These are phyloP conservation scores for Drosophila prostipennis DNA, from an alignment of 2,888 invertebrate species.

Conservation along the genomic window DNA sequence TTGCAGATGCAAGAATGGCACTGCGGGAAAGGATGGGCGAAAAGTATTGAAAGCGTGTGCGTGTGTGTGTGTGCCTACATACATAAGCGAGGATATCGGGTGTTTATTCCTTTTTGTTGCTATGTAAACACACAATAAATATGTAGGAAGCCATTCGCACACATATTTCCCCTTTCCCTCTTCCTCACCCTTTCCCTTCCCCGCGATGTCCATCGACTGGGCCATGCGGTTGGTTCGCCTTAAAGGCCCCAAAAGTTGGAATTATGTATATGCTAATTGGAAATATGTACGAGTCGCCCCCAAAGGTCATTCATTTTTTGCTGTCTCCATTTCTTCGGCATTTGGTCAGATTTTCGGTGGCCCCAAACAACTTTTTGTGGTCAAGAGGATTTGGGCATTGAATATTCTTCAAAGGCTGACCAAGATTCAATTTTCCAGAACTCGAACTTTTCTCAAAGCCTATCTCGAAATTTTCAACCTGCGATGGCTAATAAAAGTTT, in stretches of 20 bases:
- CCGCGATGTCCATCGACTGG: slow-evolving; percentile 11
- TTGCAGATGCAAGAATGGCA: slow-evolving; percentile 61
- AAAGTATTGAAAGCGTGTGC: slow-evolving; percentile 16
- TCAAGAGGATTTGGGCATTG: slow-evolving; percentile 17
- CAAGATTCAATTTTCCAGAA: slow-evolving; percentile 1
- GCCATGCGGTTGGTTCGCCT: slow-evolving; percentile 2
- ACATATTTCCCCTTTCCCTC: not conserved
- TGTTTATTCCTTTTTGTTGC: slow-evolving; percentile 46
- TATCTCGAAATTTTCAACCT: not conserved
- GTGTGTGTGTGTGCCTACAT: not conserved
- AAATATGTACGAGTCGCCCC: not conserved
- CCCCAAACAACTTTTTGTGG: slow-evolving; percentile 11
- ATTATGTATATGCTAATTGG: slow-evolving; percentile 37
- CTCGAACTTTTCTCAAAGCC: not conserved
- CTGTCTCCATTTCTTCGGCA: not conserved
- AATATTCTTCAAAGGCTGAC: not conserved
- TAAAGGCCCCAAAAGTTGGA: slow-evolving; percentile 9
- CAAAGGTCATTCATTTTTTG: slow-evolving; percentile 15
- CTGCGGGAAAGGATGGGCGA: not conserved
- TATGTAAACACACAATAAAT: slow-evolving; percentile 64
- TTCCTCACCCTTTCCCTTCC: too few species aligned
- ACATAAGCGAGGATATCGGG: slow-evolving; percentile 2
- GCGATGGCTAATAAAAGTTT: not conserved
- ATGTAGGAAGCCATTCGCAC: slow-evolving; percentile 35
- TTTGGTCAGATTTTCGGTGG: not conserved